Percentiles rank a stretch among this genome's conserved stretches.
Evolutionary conservation across 2,888 invertebrate genomes (phyloP).

Genomic region (Pollenia amentaria): DNA sequence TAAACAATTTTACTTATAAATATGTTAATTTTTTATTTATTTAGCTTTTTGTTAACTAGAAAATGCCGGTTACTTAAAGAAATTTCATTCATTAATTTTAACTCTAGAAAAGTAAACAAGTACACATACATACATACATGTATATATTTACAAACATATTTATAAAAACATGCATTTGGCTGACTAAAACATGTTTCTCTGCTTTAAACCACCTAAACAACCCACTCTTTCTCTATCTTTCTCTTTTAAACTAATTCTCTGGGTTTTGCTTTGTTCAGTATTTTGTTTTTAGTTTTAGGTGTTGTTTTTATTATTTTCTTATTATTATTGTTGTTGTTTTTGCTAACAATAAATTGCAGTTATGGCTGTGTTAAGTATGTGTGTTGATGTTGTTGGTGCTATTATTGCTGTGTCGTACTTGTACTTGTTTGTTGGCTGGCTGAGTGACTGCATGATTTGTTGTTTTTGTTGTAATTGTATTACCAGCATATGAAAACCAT

Average conservation of each 20-base stretch:
- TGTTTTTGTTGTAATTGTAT: conserved; percentile 36
- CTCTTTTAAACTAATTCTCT: not conserved
- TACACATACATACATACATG: not conserved
- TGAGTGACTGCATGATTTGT: conserved; percentile 3
- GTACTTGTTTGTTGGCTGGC: conserved; percentile 19
- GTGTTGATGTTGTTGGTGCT: not conserved
- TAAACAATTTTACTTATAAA: not conserved
- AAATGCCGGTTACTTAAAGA: conserved; percentile 54
- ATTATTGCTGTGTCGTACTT: not conserved
- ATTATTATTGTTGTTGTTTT: conserved; percentile 8
- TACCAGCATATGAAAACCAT: conserved; percentile 59
- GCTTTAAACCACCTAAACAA: conserved; percentile 24
- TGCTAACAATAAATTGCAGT: conserved; percentile 50
- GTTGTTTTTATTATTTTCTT: conserved; percentile 21
- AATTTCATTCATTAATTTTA: conserved; percentile 56
- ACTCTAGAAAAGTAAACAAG: conserved; percentile 6
- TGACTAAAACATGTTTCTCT: conserved; percentile 59
- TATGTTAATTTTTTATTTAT: not conserved
- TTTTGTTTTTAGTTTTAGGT: conserved; percentile 20
- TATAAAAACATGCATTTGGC: not conserved
- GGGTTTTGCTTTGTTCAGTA: not conserved
- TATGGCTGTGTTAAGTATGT: not conserved
- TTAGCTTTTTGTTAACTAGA: not conserved
- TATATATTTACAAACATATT: not conserved
- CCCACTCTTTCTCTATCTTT: conserved; percentile 26